Evolutionary conservation across 2,888 invertebrate genomes (phyloP).

Genomic region (Macrostomum cliftonense): DNA sequence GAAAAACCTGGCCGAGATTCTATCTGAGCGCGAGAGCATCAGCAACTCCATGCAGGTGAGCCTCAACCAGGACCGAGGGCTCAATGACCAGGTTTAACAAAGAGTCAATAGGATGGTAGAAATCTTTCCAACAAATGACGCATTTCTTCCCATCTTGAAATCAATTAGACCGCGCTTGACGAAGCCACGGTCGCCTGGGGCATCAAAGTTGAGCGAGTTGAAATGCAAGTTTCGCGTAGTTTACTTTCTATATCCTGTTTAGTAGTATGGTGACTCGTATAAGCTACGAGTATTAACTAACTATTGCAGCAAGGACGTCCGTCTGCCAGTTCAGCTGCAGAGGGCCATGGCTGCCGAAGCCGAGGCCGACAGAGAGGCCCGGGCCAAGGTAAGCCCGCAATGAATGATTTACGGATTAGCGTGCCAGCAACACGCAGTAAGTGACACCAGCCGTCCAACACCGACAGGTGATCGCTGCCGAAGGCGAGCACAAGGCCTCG

Average conservation of each 20-base stretch:
- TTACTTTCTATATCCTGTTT: no score
- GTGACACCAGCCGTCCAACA: slow-evolving; percentile 24
- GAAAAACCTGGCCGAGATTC: slow-evolving; percentile 26
- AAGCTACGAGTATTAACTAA: no score
- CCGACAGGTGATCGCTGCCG: slow-evolving; percentile 17
- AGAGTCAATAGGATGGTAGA: no score
- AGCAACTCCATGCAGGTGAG: slow-evolving; percentile 27
- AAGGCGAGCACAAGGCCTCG: slow-evolving; percentile 45
- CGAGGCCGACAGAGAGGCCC: slow-evolving; percentile 20
- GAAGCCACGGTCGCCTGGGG: no score
- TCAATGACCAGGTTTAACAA: no score
- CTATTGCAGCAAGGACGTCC: slow-evolving; percentile 20
- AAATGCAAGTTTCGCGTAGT: slow-evolving; percentile 7
- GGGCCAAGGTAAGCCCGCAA: slow-evolving; percentile 7
- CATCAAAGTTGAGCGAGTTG: slow-evolving; percentile 12
- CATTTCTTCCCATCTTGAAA: no score
- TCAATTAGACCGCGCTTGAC: slow-evolving; percentile 18
- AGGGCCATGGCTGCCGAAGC: slow-evolving; percentile 34
- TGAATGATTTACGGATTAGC: no score
- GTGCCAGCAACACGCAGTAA: no score
- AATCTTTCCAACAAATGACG: no score
- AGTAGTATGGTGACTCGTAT: no score
- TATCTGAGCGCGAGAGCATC: slow-evolving; percentile 28
- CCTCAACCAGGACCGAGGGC: neutral
- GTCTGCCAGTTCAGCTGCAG: slow-evolving; percentile 28